Percentiles rank a stretch among this genome's conserved stretches.
Conservation (phyloP, 2,888 invertebrate species). For the Thecophora atra region DNA sequence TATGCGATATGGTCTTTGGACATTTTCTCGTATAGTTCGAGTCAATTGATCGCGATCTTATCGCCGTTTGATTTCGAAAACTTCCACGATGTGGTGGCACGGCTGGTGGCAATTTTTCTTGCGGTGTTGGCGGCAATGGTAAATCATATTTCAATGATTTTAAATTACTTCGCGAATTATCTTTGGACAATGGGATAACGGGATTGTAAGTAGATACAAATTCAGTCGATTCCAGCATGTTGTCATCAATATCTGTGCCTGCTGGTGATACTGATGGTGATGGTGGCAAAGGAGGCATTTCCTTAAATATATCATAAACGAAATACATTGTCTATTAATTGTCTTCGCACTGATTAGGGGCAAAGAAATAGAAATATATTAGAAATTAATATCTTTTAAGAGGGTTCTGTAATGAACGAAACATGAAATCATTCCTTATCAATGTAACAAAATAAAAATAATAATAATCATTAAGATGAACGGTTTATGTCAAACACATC, state of each 20-base stretch:
- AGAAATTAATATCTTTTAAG: no score
- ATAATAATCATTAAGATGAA: no score
- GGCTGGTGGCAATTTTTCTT: slow-evolving; percentile 69
- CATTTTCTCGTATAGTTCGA: slow-evolving; percentile 77
- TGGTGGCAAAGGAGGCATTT: slow-evolving; percentile 73
- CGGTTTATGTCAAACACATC: no score
- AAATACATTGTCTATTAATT: no score
- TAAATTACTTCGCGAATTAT: slow-evolving; percentile 40
- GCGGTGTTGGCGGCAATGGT: slow-evolving; percentile 58
- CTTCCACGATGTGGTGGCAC: slow-evolving; percentile 77
- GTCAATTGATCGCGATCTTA: slow-evolving; percentile 88
- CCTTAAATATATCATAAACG: slow-evolving; percentile 52
- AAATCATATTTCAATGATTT: slow-evolving; percentile 50
- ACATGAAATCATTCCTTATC: no score
- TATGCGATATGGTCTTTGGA: slow-evolving; percentile 68
- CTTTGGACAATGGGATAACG: slow-evolving; percentile 37
- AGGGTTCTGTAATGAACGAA: no score
- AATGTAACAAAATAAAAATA: no score
- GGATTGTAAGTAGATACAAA: slow-evolving; percentile 41
- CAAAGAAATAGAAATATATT: no score
- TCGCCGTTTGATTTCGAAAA: slow-evolving; percentile 67
- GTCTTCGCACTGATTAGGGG: no score
- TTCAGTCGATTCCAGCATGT: slow-evolving; percentile 45
- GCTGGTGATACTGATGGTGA: slow-evolving; percentile 82
- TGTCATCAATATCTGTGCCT: slow-evolving; percentile 65